Evolutionary conservation across 2,113 vertebrate genomes (phyloP).

Genomic region (Pleuronectes platessa): DNA sequence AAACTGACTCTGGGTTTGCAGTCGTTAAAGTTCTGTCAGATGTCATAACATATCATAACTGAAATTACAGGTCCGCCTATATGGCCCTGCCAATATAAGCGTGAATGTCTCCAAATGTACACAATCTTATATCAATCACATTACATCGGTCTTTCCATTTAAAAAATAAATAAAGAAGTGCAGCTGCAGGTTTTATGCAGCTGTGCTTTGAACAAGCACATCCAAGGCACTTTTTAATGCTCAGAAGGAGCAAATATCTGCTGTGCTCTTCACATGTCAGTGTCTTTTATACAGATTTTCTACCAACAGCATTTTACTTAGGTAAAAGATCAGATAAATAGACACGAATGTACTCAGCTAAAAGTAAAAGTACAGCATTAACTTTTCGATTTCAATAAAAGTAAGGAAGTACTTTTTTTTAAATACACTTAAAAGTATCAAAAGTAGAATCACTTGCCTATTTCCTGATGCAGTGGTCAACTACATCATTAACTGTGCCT

Average conservation of each 20-base stretch:
- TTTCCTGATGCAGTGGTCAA: too few relatives aligned
- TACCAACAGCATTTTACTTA: neutral
- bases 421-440: neutral
- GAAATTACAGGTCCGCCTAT: neutral
- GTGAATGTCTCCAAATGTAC: neutral
- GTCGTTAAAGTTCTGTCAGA: neutral
- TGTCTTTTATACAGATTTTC: neutral
- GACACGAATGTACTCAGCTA: neutral
- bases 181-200: neutral
- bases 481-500: neutral
- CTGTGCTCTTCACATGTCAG: neutral
- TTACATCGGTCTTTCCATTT: neutral
- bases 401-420: neutral
- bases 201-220: neutral
- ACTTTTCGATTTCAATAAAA: neutral
- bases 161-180: neutral
- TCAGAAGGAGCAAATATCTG: neutral
- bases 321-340: neutral
- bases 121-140: neutral
- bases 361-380: neutral
- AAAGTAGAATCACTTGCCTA: neutral
- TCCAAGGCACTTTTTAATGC: neutral
- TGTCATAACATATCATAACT: neutral
- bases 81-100: neutral
- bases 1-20: neutral